Evolutionary conservation across 2,113 vertebrate species (phyloP), one percentile per base, ranked within the genome.

Genomic region (Vicugna pacos): DNA sequence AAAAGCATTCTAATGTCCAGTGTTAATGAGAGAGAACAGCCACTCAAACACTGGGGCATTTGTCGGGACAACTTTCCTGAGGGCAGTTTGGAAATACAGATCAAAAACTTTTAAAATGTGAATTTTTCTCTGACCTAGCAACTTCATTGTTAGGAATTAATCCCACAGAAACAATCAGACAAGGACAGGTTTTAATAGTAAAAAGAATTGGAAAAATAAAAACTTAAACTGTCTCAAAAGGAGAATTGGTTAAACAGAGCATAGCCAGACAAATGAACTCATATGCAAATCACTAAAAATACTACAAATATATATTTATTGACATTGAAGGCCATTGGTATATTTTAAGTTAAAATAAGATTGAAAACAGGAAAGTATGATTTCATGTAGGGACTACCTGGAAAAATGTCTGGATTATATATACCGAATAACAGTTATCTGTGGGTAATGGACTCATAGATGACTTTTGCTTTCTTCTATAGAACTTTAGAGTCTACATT

Each of bases 301-400:
- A n/a, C 2, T 75, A 62, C 28, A 94, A 46, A 46, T 48, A 52
- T 10, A 26, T 54, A 35, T 72, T 84, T 64, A 58, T n/a, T 94
- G 52, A 1, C 42, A 56, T 67, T 64, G n/a, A 81, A 93, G 76
- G 22, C 8, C 7, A 4, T 10, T 38, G n/a, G 6, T 35, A 35
- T 35, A 79, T 90, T 82, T 95, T 95, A 89, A 65, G 24, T 83
- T 95, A 56, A 72, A 93, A 60, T 90, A 73, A 93, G 30, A 6
- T 65, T 58, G n/a, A 76, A 89, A 84, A 52, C 6, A 42, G 46
- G 3, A 35, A 22, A 17, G 16, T n/a, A 60, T 76, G 16, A 87
- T 80, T 76, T 58, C 69, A 76, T 6, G 73, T 54, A 58, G 24
- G 46, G 87, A 82, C 54, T 76, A 8, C 35, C 52, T 24, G 56